Conservation (phyloP, 2,888 invertebrate genomes). For the Tetropium fuscum region DNA sequence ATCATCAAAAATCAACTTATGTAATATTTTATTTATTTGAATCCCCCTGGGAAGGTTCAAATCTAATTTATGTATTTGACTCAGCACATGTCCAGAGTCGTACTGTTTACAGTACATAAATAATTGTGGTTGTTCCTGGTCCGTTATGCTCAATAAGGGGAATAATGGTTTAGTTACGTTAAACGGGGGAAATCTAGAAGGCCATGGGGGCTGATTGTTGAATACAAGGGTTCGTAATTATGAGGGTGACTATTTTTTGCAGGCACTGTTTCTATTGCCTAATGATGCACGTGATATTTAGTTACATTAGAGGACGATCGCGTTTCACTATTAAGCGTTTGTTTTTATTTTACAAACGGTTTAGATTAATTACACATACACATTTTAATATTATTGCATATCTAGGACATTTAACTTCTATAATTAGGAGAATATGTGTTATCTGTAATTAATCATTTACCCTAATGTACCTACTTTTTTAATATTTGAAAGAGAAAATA, state of each 20-base stretch:
- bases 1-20: slow-evolving; percentile 34
- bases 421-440: too few species aligned
- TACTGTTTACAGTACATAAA: slow-evolving; percentile 32
- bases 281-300: not conserved
- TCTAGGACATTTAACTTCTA: too few species aligned
- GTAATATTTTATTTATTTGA: slow-evolving; percentile 50
- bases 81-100: slow-evolving; percentile 40
- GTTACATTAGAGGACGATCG: slow-evolving; percentile 6
- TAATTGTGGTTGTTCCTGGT: slow-evolving; percentile 35
- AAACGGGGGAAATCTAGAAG: slow-evolving; percentile 53
- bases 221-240: slow-evolving; percentile 44
- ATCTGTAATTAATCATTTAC: too few species aligned
- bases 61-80: slow-evolving; percentile 56
- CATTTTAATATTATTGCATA: too few species aligned
- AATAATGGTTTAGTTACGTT: slow-evolving; percentile 42
- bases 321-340: slow-evolving; percentile 1
- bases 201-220: slow-evolving; percentile 52
- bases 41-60: slow-evolving; percentile 46
- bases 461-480: too few species aligned
- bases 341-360: too few species aligned
- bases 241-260: slow-evolving; percentile 37
- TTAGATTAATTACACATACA: too few species aligned
- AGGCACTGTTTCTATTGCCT: slow-evolving; percentile 29
- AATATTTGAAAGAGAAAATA: too few species aligned
- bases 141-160: slow-evolving; percentile 48